phyloP scores from a whole-genome alignment of 2,888 invertebrate species.

The Patella caerulea region DNA sequence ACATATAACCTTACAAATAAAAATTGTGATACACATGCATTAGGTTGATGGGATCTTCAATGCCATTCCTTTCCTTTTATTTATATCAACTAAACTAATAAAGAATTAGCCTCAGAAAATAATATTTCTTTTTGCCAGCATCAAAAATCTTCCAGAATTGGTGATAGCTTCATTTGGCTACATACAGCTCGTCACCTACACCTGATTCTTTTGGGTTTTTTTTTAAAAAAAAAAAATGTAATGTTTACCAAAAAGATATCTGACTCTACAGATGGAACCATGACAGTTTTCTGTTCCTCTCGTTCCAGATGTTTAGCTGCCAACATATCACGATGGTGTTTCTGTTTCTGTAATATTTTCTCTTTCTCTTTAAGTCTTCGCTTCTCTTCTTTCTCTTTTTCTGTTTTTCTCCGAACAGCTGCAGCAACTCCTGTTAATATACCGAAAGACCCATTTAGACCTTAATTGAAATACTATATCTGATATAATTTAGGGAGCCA shows the following conservation, averaged over 20 bases:
- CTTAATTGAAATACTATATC: background rate
- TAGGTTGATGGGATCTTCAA: no score
- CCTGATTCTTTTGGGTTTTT: no score
- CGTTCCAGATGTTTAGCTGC: conserved; percentile 50
- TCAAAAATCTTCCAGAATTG: no score
- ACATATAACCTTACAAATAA: no score
- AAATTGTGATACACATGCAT: no score
- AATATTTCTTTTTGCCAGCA: no score
- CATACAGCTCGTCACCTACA: no score
- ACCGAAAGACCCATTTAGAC: background rate
- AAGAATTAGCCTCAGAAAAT: no score
- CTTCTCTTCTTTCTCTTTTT: conserved; percentile 41
- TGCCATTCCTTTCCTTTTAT: no score
- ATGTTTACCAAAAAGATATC: background rate
- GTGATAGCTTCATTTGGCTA: no score
- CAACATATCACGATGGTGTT: conserved; percentile 48
- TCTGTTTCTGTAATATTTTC: conserved; percentile 28
- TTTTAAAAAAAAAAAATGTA: no score
- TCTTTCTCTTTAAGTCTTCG: conserved; percentile 34
- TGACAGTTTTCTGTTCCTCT: conserved; percentile 29
- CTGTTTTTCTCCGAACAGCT: conserved; percentile 44
- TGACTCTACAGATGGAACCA: background rate
- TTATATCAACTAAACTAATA: no score
- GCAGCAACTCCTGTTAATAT: conserved; percentile 36
- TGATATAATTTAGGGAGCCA: background rate